Conservation (phyloP, 2,113 vertebrate genomes). For the Scytalopus superciliaris region DNA sequence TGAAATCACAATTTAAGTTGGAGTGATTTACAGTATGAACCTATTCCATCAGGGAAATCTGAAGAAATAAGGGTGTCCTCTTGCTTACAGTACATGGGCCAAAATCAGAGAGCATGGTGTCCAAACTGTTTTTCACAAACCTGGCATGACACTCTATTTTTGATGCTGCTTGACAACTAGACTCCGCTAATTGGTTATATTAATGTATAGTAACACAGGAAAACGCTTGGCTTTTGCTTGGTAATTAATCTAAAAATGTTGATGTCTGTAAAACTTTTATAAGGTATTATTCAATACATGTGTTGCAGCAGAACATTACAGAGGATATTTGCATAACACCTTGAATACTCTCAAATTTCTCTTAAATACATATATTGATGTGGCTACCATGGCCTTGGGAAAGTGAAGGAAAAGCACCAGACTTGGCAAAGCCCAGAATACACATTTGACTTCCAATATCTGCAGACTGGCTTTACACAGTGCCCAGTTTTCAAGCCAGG, state of each 20-base stretch:
- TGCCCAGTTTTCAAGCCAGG: slow-evolving; percentile 13
- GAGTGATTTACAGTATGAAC: neutral
- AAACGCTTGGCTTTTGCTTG: neutral
- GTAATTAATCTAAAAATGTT: neutral
- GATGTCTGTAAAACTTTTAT: neutral
- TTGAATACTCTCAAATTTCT: neutral
- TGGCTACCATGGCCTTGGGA: neutral
- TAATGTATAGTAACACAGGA: neutral
- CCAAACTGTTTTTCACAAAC: neutral
- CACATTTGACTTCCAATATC: neutral
- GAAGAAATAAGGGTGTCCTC: neutral
- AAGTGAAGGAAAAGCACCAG: slow-evolving; percentile 16
- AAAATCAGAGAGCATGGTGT: neutral
- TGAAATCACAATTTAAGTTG: neutral
- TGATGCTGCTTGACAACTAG: neutral
- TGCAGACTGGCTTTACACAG: neutral
- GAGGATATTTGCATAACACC: neutral
- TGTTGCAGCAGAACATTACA: neutral
- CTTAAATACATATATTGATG: neutral
- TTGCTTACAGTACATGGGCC: neutral
- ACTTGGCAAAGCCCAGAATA: neutral
- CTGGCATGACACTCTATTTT: neutral
- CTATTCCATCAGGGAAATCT: neutral
- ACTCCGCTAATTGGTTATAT: neutral
- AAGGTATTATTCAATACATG: neutral